These are phyloP conservation scores for Lithobius niger DNA, from an alignment of 1,140 invertebrate species.

Conservation along the genomic window DNA sequence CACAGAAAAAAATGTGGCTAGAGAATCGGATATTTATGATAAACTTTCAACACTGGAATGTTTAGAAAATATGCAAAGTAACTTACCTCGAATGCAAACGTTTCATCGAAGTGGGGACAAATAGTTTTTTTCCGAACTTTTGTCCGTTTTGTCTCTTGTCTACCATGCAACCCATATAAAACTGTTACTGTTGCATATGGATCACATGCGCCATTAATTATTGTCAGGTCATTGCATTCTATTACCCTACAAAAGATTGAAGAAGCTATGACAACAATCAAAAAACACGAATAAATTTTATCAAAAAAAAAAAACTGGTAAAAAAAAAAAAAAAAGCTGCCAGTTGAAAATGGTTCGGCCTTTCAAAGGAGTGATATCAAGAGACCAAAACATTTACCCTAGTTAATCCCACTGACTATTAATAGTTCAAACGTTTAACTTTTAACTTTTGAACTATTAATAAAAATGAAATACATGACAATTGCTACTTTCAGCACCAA, in stretches of 20 bases:
- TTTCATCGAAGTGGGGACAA: constrained; percentile 75
- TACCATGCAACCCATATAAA: constrained; percentile 57
- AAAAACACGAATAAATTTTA: constrained; percentile 1
- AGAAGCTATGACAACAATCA: constrained; percentile 1
- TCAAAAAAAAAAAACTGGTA: not conserved
- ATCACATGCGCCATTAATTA: constrained; percentile 80
- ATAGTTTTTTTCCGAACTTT: constrained; percentile 79
- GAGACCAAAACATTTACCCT: too few species aligned
- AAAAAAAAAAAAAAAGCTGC: not conserved
- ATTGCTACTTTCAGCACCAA: too few species aligned
- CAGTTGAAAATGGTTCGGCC: too few species aligned
- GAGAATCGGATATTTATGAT: not conserved
- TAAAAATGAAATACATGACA: too few species aligned
- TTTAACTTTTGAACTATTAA: too few species aligned
- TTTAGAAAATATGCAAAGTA: not conserved
- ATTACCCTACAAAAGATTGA: constrained; percentile 43
- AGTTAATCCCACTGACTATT: too few species aligned
- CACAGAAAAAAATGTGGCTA: not conserved
- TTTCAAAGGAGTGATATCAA: too few species aligned
- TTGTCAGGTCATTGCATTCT: constrained; percentile 73
- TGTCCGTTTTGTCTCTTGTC: constrained; percentile 64
- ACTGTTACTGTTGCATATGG: constrained; percentile 70
- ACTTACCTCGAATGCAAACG: constrained; percentile 68
- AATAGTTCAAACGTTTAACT: too few species aligned
- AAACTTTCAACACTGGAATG: not conserved